A percentile compares a stretch with the other conserved stretches of the same genome.
Evolutionary conservation across 2,113 vertebrate genomes (phyloP).

Genomic region (Engystomops pustulosus): DNA sequence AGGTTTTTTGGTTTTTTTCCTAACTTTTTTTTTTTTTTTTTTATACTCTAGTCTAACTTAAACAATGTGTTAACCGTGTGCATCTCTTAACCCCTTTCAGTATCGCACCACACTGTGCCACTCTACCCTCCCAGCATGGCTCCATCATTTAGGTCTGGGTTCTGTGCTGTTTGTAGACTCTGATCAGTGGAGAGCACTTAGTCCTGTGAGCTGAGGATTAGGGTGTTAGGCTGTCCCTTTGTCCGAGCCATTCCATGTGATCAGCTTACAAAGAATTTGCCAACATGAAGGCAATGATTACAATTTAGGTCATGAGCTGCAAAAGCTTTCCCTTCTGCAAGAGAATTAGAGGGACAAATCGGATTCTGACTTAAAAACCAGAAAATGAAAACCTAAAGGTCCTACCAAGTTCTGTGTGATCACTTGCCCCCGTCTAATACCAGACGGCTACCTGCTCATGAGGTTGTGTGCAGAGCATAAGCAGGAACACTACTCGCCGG

Average conservation of each 20-base stretch:
- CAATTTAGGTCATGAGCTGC: slow-evolving; percentile 19
- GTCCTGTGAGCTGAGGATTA: slow-evolving; percentile 24
- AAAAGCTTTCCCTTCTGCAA: neutral
- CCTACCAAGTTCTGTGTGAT: too few species aligned
- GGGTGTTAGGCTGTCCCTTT: slow-evolving; percentile 3
- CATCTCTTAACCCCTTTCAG: too few species aligned
- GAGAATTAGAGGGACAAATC: neutral
- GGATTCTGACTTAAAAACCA: neutral
- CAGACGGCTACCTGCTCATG: neutral
- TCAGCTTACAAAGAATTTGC: slow-evolving; percentile 20
- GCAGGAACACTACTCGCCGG: too few species aligned
- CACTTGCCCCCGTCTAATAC: too few species aligned
- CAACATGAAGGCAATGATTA: neutral
- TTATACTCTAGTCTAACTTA: too few species aligned
- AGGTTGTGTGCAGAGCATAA: neutral
- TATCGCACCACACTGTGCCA: too few species aligned
- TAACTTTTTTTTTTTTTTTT: too few species aligned
- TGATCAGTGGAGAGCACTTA: neutral
- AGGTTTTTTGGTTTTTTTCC: too few species aligned
- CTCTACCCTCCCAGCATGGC: neutral
- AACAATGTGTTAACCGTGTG: too few species aligned
- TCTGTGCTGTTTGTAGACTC: neutral
- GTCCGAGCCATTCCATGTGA: slow-evolving; percentile 1
- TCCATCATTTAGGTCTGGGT: neutral
- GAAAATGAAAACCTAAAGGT: neutral